phyloP scores from a whole-genome alignment of 2,888 invertebrate genomes.

The Bursaphelenchus okinawaensis region DNA sequence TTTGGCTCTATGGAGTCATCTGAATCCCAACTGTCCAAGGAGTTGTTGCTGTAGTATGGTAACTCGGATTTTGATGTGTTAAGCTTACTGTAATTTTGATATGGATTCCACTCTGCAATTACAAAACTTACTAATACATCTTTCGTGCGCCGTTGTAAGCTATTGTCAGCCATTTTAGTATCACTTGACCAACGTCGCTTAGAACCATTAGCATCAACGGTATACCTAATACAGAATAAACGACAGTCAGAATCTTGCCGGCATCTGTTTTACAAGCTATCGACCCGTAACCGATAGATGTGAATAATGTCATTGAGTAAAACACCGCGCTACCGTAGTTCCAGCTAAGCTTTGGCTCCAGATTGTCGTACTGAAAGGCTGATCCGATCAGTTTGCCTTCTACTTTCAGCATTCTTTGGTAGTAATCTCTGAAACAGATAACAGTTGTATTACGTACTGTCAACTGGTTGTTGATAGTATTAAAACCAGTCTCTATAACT shows the following conservation, averaged over 20 bases:
- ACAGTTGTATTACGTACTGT: background rate
- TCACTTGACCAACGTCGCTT: constrained; percentile 27
- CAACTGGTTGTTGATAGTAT: no score
- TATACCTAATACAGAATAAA: constrained; percentile 32
- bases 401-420: constrained; percentile 32
- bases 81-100: no score
- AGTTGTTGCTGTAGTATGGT: background rate
- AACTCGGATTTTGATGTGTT: no score
- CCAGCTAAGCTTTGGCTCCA: constrained; percentile 24
- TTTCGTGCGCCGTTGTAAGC: constrained; percentile 25
- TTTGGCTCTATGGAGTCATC: constrained; percentile 17
- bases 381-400: constrained; percentile 32
- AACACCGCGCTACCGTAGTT: constrained; percentile 32
- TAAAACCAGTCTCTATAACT: background rate
- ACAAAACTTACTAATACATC: background rate
- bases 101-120: no score
- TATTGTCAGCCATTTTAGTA: constrained; percentile 26
- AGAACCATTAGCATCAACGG: constrained; percentile 35
- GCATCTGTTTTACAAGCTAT: constrained; percentile 30
- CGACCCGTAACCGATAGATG: constrained; percentile 36
- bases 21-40: constrained; percentile 6
- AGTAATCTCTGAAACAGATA: constrained; percentile 20
- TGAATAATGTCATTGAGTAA: constrained; percentile 36
- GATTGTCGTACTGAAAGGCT: constrained; percentile 32
- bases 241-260: constrained; percentile 28